phyloP scores from a whole-genome alignment of 1,140 invertebrate genomes.

The Pseudomyrmex pallidus region DNA sequence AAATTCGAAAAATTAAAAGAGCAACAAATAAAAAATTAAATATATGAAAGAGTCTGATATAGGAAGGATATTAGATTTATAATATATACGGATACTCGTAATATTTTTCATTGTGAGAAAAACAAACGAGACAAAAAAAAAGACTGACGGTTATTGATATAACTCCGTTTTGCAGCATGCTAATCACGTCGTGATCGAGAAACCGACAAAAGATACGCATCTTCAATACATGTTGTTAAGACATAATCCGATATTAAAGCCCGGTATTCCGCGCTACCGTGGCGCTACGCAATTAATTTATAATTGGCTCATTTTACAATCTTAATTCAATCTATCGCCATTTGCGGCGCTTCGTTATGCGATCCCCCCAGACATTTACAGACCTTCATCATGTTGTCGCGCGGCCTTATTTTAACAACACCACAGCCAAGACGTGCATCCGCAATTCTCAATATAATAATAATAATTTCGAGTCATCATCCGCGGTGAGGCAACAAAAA shows the following conservation, averaged over 20 bases:
- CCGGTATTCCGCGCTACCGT: constrained; percentile 79
- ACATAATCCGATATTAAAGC: constrained; percentile 84
- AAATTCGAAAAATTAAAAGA: neutral
- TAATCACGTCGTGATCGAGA: neutral
- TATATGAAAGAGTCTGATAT: too few species aligned
- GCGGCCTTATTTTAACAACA: constrained; percentile 59
- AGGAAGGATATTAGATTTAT: too few species aligned
- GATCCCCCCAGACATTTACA: constrained; percentile 72
- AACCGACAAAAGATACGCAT: constrained; percentile 20
- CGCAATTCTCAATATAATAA: constrained; percentile 70
- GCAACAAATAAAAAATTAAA: neutral
- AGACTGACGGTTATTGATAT: neutral
- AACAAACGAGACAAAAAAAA: neutral
- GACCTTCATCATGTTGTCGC: constrained; percentile 56
- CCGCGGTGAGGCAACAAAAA: constrained; percentile 67
- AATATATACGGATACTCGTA: too few species aligned
- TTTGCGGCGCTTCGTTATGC: constrained; percentile 81
- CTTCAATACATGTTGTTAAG: constrained; percentile 79
- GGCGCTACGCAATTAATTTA: constrained; percentile 82
- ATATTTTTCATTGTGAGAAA: too few species aligned
- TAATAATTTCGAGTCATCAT: constrained; percentile 78
- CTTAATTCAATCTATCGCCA: constrained; percentile 85
- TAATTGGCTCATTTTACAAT: constrained; percentile 85
- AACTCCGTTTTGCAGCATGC: neutral
- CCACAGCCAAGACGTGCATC: constrained; percentile 37